phyloP scores from a whole-genome alignment of 2,113 vertebrate genomes.

The Elgaria multicarinata region DNA sequence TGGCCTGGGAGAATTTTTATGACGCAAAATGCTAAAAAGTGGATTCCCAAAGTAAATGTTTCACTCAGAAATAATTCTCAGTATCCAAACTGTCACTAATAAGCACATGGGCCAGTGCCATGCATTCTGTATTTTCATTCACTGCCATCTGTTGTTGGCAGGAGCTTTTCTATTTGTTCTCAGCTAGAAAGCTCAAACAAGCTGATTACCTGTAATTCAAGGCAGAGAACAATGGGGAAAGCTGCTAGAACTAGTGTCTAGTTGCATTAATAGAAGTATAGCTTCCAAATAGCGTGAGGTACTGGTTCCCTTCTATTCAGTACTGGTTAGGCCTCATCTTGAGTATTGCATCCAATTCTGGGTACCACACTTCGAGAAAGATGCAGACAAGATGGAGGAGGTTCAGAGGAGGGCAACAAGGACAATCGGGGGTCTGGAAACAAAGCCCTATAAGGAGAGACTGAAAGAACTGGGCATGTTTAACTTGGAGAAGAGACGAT shows the following conservation, averaged over 20 bases:
- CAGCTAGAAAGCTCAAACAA: constrained; percentile 13
- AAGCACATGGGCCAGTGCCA: constrained; percentile 59
- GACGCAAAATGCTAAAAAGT: background rate
- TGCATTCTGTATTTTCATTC: constrained; percentile 50
- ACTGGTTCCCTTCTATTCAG: no score
- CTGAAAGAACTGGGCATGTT: no score
- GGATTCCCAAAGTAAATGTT: constrained; percentile 20
- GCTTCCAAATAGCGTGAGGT: no score
- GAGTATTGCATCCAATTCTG: no score
- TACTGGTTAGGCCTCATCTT: no score
- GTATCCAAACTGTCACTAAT: constrained; percentile 58
- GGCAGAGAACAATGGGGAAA: constrained; percentile 16
- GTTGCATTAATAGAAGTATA: no score
- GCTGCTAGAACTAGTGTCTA: background rate
- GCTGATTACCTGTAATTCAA: constrained; percentile 32
- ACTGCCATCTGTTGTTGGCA: constrained; percentile 65
- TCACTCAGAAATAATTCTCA: constrained; percentile 36
- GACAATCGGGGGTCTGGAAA: no score
- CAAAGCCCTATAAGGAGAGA: no score
- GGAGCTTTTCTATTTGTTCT: constrained; percentile 48
- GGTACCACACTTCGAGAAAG: no score
- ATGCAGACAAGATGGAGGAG: no score
- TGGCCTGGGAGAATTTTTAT: background rate
- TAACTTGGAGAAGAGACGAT: no score
- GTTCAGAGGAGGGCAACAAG: no score